Percentiles rank a stretch among this genome's conserved stretches.
Conservation (phyloP, 2,888 invertebrate species). For the Pediacus dermestoides region DNA sequence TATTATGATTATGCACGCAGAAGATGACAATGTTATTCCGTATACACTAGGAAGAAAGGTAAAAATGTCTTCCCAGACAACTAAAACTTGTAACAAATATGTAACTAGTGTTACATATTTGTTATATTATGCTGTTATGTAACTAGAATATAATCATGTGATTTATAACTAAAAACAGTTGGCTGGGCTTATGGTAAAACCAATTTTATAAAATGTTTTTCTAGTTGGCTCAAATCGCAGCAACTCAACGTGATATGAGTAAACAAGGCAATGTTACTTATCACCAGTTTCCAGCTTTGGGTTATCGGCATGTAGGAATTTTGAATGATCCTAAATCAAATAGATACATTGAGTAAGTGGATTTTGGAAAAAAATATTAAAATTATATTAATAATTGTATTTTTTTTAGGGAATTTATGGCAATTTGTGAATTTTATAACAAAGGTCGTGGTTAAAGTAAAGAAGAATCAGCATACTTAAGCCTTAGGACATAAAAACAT, state of each 20-base stretch:
- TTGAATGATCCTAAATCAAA: slow-evolving; percentile 35
- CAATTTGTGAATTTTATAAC: slow-evolving; percentile 16
- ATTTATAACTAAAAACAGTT: no score
- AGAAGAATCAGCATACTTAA: no score
- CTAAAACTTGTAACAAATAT: no score
- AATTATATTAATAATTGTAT: slow-evolving; percentile 6
- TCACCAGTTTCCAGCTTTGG: slow-evolving; percentile 30
- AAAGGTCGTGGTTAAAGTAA: no score
- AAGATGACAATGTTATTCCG: slow-evolving; percentile 42
- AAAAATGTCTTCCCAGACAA: no score
- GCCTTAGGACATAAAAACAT: no score
- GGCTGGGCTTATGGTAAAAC: no score
- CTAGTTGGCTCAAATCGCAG: slow-evolving; percentile 31
- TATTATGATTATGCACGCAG: slow-evolving; percentile 43
- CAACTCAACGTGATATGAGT: slow-evolving; percentile 24
- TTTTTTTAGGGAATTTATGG: slow-evolving; percentile 28
- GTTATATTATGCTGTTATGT: no score
- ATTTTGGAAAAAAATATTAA: background rate
- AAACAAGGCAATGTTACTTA: slow-evolving; percentile 34
- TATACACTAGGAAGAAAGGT: slow-evolving; percentile 38
- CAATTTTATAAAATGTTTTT: no score
- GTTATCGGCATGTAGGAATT: slow-evolving; percentile 37
- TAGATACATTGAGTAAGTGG: slow-evolving; percentile 36
- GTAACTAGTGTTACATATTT: no score
- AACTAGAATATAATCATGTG: no score